Evolutionary conservation across 2,113 vertebrate species (phyloP).

Genomic region (Rhinopomastus cyanomelas): DNA sequence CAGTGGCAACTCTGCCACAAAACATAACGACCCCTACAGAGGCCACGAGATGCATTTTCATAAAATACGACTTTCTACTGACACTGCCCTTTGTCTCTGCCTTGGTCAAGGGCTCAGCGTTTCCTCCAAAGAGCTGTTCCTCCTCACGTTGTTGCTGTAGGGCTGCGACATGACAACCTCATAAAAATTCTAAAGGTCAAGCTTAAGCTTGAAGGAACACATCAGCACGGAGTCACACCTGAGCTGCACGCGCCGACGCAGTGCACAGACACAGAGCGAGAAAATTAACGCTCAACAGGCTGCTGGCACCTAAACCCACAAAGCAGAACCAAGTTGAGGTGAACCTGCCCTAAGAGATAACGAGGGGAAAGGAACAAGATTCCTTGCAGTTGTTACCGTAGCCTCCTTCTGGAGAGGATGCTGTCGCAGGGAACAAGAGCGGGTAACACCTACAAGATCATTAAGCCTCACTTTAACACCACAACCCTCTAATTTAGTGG

Average conservation of each 20-base stretch:
- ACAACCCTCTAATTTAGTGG: neutral
- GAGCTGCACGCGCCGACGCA: neutral
- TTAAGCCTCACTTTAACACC: neutral
- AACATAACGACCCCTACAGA: neutral
- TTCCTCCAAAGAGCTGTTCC: neutral
- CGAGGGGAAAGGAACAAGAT: too few relatives aligned
- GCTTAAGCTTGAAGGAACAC: neutral
- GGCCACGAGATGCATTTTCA: neutral
- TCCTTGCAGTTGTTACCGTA: rapidly evolving
- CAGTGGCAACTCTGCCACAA: neutral
- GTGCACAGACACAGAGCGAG: neutral
- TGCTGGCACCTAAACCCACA: neutral
- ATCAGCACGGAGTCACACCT: neutral
- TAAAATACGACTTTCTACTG: slow-evolving; percentile 19
- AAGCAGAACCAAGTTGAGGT: neutral
- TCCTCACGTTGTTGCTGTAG: neutral
- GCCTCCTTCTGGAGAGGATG: neutral
- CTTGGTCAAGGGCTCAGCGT: slow-evolving; percentile 11
- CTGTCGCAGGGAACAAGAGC: neutral
- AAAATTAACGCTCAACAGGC: neutral
- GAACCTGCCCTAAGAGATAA: neutral
- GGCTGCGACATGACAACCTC: neutral
- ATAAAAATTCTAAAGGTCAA: slow-evolving; percentile 41
- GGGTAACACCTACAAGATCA: neutral
- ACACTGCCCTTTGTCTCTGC: neutral